These are phyloP conservation scores for Antechinus flavipes DNA, from an alignment of 2,113 vertebrate species.

Conservation along the genomic window DNA sequence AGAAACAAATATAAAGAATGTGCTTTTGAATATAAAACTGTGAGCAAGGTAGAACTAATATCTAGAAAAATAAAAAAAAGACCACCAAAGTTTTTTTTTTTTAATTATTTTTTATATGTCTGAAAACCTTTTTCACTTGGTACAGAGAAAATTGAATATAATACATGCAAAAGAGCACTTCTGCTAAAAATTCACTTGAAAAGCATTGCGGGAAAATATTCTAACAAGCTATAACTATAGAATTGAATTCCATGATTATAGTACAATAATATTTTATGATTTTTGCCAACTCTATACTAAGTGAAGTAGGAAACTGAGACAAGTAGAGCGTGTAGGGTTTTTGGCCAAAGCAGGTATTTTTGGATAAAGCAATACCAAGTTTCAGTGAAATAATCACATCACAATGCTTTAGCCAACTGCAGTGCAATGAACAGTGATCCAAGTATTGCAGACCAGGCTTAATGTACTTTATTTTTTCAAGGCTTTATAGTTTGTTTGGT, in stretches of 20 bases:
- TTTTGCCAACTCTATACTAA: background rate
- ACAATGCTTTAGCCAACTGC: background rate
- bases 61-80: background rate
- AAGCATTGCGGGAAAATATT: background rate
- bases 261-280: background rate
- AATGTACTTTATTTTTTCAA: background rate
- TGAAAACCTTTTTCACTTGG: too few relatives aligned
- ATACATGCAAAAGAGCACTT: background rate
- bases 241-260: background rate
- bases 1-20: background rate
- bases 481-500: background rate
- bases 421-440: background rate
- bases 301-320: conserved; percentile 11
- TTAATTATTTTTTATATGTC: too few relatives aligned
- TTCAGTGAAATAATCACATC: background rate
- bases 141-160: too few relatives aligned
- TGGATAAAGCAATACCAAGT: background rate
- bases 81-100: too few relatives aligned
- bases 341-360: conserved; percentile 17
- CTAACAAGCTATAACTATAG: conserved; percentile 11
- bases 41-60: background rate
- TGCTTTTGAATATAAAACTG: background rate
- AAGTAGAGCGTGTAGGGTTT: conserved; percentile 46
- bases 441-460: background rate
- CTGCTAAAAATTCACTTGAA: conserved; percentile 15